Percentiles rank a stretch among this genome's conserved stretches.
These are phyloP conservation scores for Halcyon malimbica DNA, from an alignment of 2,113 vertebrate genomes.

Conservation along the genomic window DNA sequence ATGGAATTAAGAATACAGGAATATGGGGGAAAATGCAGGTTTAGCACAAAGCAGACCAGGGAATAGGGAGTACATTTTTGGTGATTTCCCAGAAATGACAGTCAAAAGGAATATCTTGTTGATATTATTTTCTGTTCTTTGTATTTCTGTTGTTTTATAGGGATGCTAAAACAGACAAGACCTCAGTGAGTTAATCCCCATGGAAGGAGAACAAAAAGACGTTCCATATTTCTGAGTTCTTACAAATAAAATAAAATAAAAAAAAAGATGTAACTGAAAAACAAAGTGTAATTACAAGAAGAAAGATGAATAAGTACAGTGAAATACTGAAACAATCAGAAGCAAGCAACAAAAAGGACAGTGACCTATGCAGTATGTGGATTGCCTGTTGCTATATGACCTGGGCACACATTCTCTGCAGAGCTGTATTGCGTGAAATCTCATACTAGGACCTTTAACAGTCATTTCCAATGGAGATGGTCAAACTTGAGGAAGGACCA, in stretches of 20 bases:
- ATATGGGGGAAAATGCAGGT: background rate
- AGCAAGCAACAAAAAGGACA: background rate
- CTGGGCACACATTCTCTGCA: background rate
- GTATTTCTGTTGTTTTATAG: background rate
- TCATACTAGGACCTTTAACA: background rate
- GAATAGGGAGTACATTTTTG: background rate
- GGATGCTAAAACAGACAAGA: background rate
- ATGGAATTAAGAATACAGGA: background rate
- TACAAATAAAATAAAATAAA: background rate
- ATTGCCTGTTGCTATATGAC: background rate
- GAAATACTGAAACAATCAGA: background rate
- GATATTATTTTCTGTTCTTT: background rate
- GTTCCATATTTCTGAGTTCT: background rate
- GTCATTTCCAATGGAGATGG: background rate
- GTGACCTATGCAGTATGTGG: background rate
- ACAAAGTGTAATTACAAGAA: background rate
- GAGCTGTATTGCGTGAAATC: background rate
- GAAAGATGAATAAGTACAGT: background rate
- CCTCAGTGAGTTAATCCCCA: background rate
- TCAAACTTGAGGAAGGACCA: background rate
- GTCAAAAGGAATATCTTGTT: background rate
- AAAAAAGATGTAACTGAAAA: background rate
- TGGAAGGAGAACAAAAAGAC: background rate
- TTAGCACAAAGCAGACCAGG: background rate
- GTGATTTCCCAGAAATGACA: background rate